phyloP scores from a whole-genome alignment of 1,140 invertebrate genomes.

The Scaptomyza montana region DNA sequence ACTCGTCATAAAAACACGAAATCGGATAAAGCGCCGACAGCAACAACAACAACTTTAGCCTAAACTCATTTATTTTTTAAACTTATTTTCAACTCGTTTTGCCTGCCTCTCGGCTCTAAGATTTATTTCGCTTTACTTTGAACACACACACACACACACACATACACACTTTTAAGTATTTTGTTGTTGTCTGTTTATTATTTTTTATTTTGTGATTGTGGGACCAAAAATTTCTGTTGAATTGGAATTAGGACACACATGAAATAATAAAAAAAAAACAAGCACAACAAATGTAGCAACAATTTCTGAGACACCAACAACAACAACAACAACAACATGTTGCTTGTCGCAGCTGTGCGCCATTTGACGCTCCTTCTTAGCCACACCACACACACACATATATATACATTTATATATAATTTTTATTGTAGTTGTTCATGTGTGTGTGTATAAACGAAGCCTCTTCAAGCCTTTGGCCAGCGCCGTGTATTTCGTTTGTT shows the following conservation, averaged over 20 bases:
- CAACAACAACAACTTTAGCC: conserved; percentile 64
- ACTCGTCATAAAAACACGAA: conserved; percentile 79
- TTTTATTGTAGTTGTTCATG: conserved; percentile 34
- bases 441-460: conserved; percentile 23
- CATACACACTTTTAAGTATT: conserved; percentile 1
- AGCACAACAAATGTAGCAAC: conserved; percentile 66
- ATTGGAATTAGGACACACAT: conserved; percentile 81
- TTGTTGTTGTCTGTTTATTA: background rate
- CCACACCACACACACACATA: conserved; percentile 31
- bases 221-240: conserved; percentile 79
- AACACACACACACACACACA: conserved; percentile 14
- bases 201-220: conserved; percentile 53
- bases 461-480: conserved; percentile 22
- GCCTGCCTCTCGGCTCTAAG: conserved; percentile 64
- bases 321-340: conserved; percentile 31
- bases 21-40: conserved; percentile 80
- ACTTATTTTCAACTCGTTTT: conserved; percentile 70
- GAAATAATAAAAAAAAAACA: conserved; percentile 56
- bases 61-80: conserved; percentile 55
- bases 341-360: conserved; percentile 70
- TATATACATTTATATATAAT: conserved; percentile 15
- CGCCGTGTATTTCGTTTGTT: background rate
- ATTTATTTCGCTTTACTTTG: conserved; percentile 78
- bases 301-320: conserved; percentile 44
- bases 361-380: conserved; percentile 70